Evolutionary conservation across 2,113 vertebrate species (phyloP).

Genomic region (Henicopernis longicauda): DNA sequence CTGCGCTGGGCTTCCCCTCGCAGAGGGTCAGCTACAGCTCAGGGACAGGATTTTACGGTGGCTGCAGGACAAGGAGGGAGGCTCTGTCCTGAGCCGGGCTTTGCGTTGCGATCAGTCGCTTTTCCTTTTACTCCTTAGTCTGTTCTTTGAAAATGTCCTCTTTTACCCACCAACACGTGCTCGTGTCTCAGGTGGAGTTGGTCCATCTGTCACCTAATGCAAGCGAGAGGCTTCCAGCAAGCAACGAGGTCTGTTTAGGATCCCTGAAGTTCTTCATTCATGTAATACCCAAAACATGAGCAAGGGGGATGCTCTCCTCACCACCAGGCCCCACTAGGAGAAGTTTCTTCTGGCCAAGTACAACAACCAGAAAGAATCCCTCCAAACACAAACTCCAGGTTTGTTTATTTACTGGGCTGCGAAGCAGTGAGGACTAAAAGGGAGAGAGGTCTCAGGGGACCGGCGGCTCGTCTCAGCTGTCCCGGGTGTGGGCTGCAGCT

Average conservation of each 20-base stretch:
- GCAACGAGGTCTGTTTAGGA: background rate
- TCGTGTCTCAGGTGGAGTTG: too few relatives aligned
- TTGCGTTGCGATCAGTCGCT: background rate
- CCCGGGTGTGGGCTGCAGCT: background rate
- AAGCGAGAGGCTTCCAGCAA: background rate
- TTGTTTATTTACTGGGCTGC: background rate
- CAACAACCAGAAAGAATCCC: background rate
- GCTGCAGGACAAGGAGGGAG: background rate
- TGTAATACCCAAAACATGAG: background rate
- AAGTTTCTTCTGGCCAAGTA: background rate
- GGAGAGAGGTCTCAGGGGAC: background rate
- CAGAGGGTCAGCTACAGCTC: background rate
- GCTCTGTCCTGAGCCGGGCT: background rate
- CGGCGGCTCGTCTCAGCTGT: background rate
- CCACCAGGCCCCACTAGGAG: background rate
- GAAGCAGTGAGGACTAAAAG: background rate
- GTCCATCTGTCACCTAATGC: rapidly evolving
- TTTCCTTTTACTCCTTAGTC: background rate
- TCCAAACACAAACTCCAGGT: background rate
- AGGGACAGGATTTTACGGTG: background rate
- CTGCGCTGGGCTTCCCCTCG: background rate
- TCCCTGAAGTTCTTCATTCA: background rate
- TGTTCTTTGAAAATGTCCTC: background rate
- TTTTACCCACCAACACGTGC: background rate
- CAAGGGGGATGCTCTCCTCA: background rate